A percentile compares a stretch with the other conserved stretches of the same genome.
phyloP scores from a whole-genome alignment of 1,140 invertebrate species.

The Drosophila erecta region DNA sequence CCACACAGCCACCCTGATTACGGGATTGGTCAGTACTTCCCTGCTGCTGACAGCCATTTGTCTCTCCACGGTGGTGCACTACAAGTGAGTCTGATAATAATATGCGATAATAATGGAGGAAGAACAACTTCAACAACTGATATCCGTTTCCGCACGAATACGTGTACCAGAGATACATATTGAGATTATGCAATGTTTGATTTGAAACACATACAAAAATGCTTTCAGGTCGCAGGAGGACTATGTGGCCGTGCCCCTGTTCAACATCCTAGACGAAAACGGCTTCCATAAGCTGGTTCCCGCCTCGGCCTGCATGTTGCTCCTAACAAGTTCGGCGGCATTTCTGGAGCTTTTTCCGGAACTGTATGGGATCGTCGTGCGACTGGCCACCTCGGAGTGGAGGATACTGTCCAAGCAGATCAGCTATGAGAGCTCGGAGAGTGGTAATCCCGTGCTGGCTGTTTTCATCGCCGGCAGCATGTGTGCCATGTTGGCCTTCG shows the following conservation, averaged over 20 bases:
- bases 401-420: slow-evolving; percentile 87
- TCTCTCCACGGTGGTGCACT: slow-evolving; percentile 74
- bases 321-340: slow-evolving; percentile 87
- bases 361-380: slow-evolving; percentile 86
- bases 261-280: slow-evolving; percentile 87
- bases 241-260: slow-evolving; percentile 87
- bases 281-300: slow-evolving; percentile 87
- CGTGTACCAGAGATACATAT: too few relatives aligned
- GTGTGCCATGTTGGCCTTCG: slow-evolving; percentile 88
- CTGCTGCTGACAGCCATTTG: slow-evolving; percentile 70
- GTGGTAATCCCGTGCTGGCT: slow-evolving; percentile 88
- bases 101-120: not conserved
- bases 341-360: slow-evolving; percentile 87
- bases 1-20: slow-evolving; percentile 56
- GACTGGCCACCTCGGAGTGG: slow-evolving; percentile 88
- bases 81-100: slow-evolving; percentile 65
- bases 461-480: slow-evolving; percentile 88
- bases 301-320: slow-evolving; percentile 87
- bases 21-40: slow-evolving; percentile 56
- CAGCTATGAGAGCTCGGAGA: slow-evolving; percentile 87
- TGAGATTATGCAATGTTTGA: too few relatives aligned
- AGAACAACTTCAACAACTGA: not conserved
- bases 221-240: slow-evolving; percentile 54
- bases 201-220: too few relatives aligned
- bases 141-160: not conserved